Conservation (phyloP, 35 echinoderm and acorn worm genomes). For the Acanthaster planci region DNA sequence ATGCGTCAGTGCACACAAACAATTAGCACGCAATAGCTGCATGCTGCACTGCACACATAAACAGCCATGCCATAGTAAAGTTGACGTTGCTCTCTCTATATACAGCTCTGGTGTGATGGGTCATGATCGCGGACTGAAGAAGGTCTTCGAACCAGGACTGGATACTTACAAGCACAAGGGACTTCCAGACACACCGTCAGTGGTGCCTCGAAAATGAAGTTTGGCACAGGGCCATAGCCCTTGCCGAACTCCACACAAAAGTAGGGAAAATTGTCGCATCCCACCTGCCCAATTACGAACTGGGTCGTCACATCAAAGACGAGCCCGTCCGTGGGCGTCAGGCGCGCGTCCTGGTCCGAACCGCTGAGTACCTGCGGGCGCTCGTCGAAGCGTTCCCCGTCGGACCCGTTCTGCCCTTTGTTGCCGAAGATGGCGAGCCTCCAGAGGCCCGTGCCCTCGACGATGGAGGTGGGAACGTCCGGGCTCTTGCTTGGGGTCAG, state of each 20-base stretch:
- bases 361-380: slow-evolving; percentile 45
- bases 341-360: slow-evolving; percentile 31
- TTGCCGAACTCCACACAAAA: slow-evolving; percentile 66
- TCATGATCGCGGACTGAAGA: too few relatives aligned
- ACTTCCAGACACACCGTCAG: background rate
- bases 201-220: slow-evolving; percentile 43
- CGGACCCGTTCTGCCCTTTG: background rate
- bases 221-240: slow-evolving; percentile 27
- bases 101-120: too few relatives aligned
- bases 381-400: background rate
- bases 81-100: too few relatives aligned
- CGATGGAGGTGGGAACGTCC: background rate
- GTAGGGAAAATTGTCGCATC: slow-evolving; percentile 52
- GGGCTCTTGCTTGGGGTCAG: background rate
- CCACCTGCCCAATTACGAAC: slow-evolving; percentile 52
- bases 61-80: too few relatives aligned
- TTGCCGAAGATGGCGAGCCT: background rate
- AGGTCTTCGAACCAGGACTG: too few relatives aligned
- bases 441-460: background rate
- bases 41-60: too few relatives aligned
- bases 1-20: too few relatives aligned
- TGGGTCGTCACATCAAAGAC: slow-evolving; percentile 42
- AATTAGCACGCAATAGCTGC: too few relatives aligned
- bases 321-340: slow-evolving; percentile 36
- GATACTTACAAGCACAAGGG: background rate